Evolutionary conservation across 2,888 invertebrate genomes (phyloP).

Genomic region (Panopea generosa): DNA sequence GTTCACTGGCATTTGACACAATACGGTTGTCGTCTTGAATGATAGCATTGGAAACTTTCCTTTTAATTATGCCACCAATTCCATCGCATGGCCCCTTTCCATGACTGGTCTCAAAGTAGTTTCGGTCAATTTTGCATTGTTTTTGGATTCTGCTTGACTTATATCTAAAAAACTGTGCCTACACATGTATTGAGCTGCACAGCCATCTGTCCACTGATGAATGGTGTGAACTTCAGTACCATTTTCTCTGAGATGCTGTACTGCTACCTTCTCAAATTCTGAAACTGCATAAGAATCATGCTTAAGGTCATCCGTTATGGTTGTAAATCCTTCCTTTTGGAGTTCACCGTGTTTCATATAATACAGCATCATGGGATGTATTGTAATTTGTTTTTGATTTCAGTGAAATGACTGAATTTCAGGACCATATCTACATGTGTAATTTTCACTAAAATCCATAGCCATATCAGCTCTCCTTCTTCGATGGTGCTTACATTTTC

Average conservation of each 20-base stretch:
- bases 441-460: conserved; percentile 40
- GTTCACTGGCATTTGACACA: neutral
- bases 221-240: too few species aligned
- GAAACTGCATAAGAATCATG: too few species aligned
- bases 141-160: neutral
- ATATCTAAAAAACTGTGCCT: neutral
- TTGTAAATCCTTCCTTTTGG: too few species aligned
- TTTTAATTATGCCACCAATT: neutral
- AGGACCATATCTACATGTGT: conserved; percentile 26
- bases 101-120: conserved; percentile 2
- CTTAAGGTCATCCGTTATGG: too few species aligned
- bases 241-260: too few species aligned
- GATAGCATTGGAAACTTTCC: neutral
- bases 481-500: conserved; percentile 6
- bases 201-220: too few species aligned
- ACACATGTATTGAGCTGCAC: too few species aligned
- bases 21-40: neutral
- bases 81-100: neutral
- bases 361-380: conserved; percentile 14
- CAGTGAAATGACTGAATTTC: conserved; percentile 38
- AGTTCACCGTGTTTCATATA: too few species aligned
- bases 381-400: conserved; percentile 30
- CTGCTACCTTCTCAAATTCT: too few species aligned
- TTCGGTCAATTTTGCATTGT: neutral
- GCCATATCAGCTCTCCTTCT: conserved; percentile 24